Base-by-base conservation (phyloP, 2,113 vertebrate genomes). In the Neomonachus schauinslandi region DNA sequence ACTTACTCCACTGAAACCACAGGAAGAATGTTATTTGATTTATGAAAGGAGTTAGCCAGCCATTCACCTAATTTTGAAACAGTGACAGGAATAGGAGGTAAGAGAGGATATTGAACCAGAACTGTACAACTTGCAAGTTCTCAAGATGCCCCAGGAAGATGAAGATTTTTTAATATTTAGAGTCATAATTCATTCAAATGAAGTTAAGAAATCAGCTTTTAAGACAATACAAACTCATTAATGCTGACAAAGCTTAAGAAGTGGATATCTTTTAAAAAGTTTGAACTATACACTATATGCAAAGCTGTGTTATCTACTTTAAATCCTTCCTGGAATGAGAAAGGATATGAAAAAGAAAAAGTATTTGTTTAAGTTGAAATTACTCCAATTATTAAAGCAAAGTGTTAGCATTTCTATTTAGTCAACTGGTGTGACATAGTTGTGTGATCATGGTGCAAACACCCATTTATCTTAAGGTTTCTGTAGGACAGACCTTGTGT, bases 21-120 rank as follows among this genome's bases (percentile, higher is more conserved):
- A 90, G 95, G 96, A 95, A 97, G 92, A 98, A 92, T 95, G 92
- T 94, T 93, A 98, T 97, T 97, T 98, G 98, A 97, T 96, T 98
- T 97, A 98, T 98, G 95, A 97, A 97, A 98, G 94, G 97, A 98
- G 94, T 96, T 98, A 98, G 94, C 91, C 98, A 98, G 84, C 97
- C 97, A 89, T 98, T 98, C 94, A 97, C 97, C 97, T 98, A 98
- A 97, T 98, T 98, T 97, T 82, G 95, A 94, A 97, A 94, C 90
- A 96, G 87, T 94, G 94, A 97, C 95, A 98, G 95, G 53, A 97
- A 95, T 88, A 90, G 80, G 94, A 97, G 92, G 97, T 91, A 95
- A 97, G 95, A 95, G 96, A 92, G 65, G 63, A 97, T 88, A 98
- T 88, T 97, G 97, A 98, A 96, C 94, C 97, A 96, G 92, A 95